A percentile compares a stretch with the other conserved stretches of the same genome.
phyloP scores from a whole-genome alignment of 37 sponge, comb jelly and placozoan genomes.

The Beroe forskalii region DNA sequence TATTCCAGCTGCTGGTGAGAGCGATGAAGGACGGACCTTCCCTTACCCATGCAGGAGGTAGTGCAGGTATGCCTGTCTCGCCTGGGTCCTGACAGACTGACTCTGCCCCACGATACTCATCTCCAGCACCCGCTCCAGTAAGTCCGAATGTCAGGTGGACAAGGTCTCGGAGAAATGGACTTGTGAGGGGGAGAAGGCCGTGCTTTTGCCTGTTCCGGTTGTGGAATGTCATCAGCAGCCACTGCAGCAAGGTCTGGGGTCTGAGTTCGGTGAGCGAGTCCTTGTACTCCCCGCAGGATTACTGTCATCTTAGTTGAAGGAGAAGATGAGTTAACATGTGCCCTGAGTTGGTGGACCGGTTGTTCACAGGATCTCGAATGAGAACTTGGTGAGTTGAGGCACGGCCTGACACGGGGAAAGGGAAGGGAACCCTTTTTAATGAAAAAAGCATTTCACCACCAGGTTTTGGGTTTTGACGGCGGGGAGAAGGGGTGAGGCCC shows the following conservation, averaged over 20 bases:
- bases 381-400: conserved; percentile 17
- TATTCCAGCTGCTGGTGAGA: conserved; percentile 51
- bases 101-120: conserved; percentile 44
- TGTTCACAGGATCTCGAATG: conserved; percentile 3
- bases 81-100: conserved; percentile 36
- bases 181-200: conserved; percentile 23
- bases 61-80: conserved; percentile 26
- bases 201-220: conserved; percentile 29
- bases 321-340: too few relatives aligned
- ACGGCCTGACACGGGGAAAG: background rate
- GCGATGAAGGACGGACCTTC: background rate
- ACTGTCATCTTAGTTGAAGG: conserved; percentile 43
- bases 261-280: background rate
- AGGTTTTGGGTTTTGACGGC: conserved; percentile 21
- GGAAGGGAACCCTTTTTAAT: too few relatives aligned
- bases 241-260: background rate
- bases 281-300: conserved; percentile 44
- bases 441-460: conserved; percentile 24
- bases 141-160: background rate
- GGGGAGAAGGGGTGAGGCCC: background rate
- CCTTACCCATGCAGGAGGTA: conserved; percentile 62
- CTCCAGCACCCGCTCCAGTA: conserved; percentile 44
- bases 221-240: conserved; percentile 3
- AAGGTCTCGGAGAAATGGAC: background rate
- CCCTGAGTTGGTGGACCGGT: conserved; percentile 56